A percentile compares a stretch with the other conserved stretches of the same genome.
Conservation (phyloP, 2,888 invertebrate genomes). For the Epirrita christyi region DNA sequence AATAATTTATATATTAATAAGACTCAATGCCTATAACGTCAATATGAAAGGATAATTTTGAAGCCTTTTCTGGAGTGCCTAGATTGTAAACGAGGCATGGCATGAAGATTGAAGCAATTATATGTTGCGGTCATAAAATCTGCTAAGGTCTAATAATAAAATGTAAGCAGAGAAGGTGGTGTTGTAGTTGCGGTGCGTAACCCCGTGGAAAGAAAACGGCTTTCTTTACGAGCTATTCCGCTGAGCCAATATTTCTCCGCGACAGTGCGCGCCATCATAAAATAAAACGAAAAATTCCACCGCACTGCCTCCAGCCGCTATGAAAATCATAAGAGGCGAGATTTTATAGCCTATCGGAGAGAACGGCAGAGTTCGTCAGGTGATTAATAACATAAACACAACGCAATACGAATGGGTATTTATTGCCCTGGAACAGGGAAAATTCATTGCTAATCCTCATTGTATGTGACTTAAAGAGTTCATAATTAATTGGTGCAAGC, state of each 20-base stretch:
- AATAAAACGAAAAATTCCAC: slow-evolving; percentile 85
- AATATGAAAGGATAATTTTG: neutral
- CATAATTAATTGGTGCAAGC: too few relatives aligned
- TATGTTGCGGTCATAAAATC: slow-evolving; percentile 50
- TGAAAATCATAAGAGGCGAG: slow-evolving; percentile 82
- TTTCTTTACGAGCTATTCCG: slow-evolving; percentile 84
- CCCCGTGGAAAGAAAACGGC: slow-evolving; percentile 79
- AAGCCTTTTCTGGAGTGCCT: neutral
- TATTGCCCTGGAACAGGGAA: slow-evolving; percentile 21
- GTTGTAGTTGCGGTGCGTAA: slow-evolving; percentile 78
- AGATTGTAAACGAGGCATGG: slow-evolving; percentile 17
- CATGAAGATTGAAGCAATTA: slow-evolving; percentile 34
- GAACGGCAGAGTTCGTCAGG: slow-evolving; percentile 64
- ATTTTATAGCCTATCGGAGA: slow-evolving; percentile 75
- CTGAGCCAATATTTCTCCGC: slow-evolving; percentile 84
- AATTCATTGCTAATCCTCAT: slow-evolving; percentile 11
- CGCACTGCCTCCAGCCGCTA: slow-evolving; percentile 73
- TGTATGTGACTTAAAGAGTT: neutral
- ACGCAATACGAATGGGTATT: slow-evolving; percentile 34
- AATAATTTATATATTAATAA: too few relatives aligned
- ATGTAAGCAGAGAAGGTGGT: slow-evolving; percentile 62
- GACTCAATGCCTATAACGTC: too few relatives aligned
- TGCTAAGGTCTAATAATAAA: slow-evolving; percentile 63
- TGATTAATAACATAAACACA: slow-evolving; percentile 71
- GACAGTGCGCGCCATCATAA: slow-evolving; percentile 84